Conservation (phyloP, 2,797 vertebrate genomes). For the Eulemur coronatus region DNA sequence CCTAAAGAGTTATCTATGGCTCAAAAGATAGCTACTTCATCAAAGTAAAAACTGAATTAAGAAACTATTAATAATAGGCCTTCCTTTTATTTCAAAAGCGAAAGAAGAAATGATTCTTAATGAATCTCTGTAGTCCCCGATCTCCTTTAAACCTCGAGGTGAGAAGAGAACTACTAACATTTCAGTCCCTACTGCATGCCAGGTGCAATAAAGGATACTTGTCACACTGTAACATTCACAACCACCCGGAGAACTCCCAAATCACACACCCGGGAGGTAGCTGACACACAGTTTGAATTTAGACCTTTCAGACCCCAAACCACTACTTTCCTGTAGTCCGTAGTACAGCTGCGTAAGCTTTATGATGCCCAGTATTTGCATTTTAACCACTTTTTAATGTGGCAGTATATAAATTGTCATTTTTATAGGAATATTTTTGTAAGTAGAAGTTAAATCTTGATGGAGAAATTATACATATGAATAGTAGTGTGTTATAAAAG, state of each 20-base stretch:
- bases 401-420: neutral
- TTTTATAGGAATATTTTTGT: neutral
- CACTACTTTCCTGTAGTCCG: neutral
- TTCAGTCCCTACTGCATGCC: neutral
- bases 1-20: neutral
- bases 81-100: slow-evolving; percentile 40
- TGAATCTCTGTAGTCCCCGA: neutral
- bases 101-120: neutral
- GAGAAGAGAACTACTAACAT: neutral
- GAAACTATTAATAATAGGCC: neutral
- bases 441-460: neutral
- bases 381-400: neutral
- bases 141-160: neutral
- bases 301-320: neutral
- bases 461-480: neutral
- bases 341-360: neutral
- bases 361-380: neutral
- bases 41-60: neutral
- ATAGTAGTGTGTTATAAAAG: neutral
- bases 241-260: no score
- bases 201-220: neutral
- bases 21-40: neutral
- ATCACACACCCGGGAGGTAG: neutral
- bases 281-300: neutral
- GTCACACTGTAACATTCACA: neutral